Percentiles rank a stretch among this genome's conserved stretches.
Conservation (phyloP, 2,113 vertebrate genomes). For the Rhodinocichla rosea region DNA sequence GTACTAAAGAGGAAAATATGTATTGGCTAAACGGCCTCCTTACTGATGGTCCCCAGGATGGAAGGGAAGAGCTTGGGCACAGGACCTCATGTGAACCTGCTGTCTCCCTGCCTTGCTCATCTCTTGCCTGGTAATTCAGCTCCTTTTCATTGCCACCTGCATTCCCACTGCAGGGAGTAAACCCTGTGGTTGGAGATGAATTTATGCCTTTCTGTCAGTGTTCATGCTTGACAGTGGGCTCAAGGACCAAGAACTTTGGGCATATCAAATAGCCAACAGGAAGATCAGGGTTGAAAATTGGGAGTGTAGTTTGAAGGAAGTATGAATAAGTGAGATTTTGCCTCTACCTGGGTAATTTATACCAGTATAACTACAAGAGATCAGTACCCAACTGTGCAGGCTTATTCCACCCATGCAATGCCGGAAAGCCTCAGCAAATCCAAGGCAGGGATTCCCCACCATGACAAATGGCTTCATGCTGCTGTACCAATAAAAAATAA, state of each 20-base stretch:
- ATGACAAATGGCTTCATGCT: neutral
- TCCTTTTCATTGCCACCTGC: neutral
- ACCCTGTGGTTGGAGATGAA: neutral
- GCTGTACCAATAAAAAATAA: neutral
- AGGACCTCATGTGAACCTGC: neutral
- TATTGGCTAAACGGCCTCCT: slow-evolving; percentile 65
- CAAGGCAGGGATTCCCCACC: neutral
- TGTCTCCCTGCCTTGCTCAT: neutral
- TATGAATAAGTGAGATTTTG: neutral
- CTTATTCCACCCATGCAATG: neutral
- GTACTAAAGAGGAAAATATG: slow-evolving; percentile 74
- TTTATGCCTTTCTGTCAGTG: neutral
- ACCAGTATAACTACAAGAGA: neutral
- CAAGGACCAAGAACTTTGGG: neutral
- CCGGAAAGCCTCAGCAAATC: neutral
- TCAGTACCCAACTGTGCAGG: neutral
- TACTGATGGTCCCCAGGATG: slow-evolving; percentile 38
- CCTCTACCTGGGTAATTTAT: neutral
- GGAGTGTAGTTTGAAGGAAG: neutral
- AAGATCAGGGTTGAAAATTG: neutral
- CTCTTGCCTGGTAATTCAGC: neutral
- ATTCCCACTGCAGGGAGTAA: neutral
- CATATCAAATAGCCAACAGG: neutral
- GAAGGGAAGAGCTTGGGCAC: neutral
- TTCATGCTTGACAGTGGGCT: neutral